Evolutionary conservation across 2,888 invertebrate genomes (phyloP), one percentile per base, ranked within the genome.

Genomic region (Cheilosia vernalis): DNA sequence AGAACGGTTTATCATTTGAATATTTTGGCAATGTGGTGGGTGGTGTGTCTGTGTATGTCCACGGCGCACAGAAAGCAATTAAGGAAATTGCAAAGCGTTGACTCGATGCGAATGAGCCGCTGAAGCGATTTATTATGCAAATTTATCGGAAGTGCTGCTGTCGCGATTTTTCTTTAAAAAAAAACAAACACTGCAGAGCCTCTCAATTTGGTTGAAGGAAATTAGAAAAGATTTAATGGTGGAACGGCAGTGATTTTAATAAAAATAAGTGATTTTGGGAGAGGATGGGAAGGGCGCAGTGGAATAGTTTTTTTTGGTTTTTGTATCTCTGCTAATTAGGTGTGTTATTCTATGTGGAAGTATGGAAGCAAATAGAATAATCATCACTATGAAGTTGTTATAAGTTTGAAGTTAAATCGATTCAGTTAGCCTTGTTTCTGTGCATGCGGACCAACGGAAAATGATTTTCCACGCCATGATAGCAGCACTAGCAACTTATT

Each of bases 91-190:
- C 24, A 85, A 81, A 70, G 81, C 81, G 77, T 85, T 76, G 76
- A 85, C 51, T 70, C 76, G 85, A 63, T 76, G 60, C 44, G 72
- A 72, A 81, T 63, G 61, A 30, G 77, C 81, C 85, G 81, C 61
- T 72, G 76, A 63, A 81, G 76, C 72, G 85, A 85, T 81, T 85
- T 85, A 81, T 81, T 85, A 85, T 85, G 85, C 76, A 85, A 85
- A 85, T 85, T 85, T 77, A 64, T 72, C 30, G 53, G 49, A 49
- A 80, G 74, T 66, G 80, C 74, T 73, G 30, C 4, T 37, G 37
- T 53, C 33, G 42, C 6, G 60, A 49, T 67, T 69, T 73, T 67
- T 40, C 37, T 33, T n/a, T 1, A 61, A n/a, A n/a, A n/a, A n/a
- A n/a, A n/a, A n/a, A n/a, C n/a, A 69, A 70, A 61, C 56, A 24